Conservation (phyloP, 2,797 vertebrate species). For the Tokudaia tokunoshimensis region DNA sequence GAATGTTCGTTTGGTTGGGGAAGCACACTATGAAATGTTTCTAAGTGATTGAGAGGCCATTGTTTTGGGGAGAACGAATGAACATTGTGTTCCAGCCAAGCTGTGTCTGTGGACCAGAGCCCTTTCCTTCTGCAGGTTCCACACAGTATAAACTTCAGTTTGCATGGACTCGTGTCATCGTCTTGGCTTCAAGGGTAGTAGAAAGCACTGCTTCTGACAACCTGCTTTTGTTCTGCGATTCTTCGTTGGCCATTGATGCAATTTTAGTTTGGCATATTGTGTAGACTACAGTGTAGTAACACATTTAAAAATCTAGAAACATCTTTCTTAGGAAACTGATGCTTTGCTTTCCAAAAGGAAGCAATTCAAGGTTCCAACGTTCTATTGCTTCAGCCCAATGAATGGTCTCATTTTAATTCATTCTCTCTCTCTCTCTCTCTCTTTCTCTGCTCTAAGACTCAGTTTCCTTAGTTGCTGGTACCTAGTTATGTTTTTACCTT, state of each 20-base stretch:
- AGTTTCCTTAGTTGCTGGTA: background rate
- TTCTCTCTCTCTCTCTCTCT: background rate
- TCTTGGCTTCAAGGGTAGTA: no score
- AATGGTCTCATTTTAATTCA: background rate
- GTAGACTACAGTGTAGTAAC: background rate
- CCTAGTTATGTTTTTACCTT: constrained; percentile 60
- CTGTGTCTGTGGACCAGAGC: background rate
- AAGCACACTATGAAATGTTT: background rate
- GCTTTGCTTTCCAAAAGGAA: constrained; percentile 43
- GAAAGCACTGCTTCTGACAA: background rate
- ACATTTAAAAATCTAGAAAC: constrained; percentile 20
- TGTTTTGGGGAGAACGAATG: background rate
- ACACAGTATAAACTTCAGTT: no score
- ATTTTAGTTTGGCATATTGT: background rate
- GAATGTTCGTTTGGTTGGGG: constrained; percentile 3
- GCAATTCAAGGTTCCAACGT: background rate
- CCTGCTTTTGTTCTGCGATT: background rate
- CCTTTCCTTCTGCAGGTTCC: background rate
- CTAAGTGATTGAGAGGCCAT: background rate
- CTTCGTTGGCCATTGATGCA: background rate
- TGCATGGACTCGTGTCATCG: accelerated
- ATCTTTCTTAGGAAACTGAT: constrained; percentile 11
- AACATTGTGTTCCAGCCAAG: background rate
- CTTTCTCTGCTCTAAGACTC: background rate
- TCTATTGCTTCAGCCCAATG: background rate